These are phyloP conservation scores for Aricia agestis DNA, from an alignment of 1,140 invertebrate genomes.

Conservation along the genomic window DNA sequence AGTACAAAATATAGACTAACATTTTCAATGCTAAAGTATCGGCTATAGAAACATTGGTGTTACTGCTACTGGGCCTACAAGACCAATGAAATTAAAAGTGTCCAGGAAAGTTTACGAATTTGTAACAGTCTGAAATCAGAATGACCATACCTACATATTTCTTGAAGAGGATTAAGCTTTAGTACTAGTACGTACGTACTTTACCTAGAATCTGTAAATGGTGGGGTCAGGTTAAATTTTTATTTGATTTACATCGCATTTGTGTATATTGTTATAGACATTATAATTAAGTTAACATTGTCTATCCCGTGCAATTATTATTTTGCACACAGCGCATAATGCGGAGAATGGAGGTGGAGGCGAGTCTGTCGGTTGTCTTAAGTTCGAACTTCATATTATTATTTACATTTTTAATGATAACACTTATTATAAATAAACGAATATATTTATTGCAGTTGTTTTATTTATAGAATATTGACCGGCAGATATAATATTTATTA, in stretches of 20 bases:
- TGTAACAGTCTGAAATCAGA: no score
- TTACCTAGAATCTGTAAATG: no score
- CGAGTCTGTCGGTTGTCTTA: not conserved
- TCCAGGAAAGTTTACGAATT: no score
- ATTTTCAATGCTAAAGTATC: no score
- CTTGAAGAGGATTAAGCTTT: no score
- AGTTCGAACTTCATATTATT: not conserved
- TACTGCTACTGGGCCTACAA: no score
- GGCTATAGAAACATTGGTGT: no score
- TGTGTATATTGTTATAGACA: not conserved
- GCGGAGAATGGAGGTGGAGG: not conserved
- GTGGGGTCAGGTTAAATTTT: not conserved
- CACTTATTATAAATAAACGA: slow-evolving; percentile 51
- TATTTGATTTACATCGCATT: not conserved
- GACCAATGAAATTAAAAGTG: no score
- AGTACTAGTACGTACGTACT: no score
- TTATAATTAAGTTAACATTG: not conserved
- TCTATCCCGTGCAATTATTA: not conserved
- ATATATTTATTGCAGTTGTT: slow-evolving; percentile 51
- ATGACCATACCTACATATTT: no score
- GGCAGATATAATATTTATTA: no score
- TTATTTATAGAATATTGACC: slow-evolving; percentile 28
- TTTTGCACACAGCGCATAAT: not conserved
- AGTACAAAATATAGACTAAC: no score
- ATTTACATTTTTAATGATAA: not conserved